These are phyloP conservation scores for Ptycholaimellus sp. DNA, from an alignment of 2,888 invertebrate species.

Conservation along the genomic window DNA sequence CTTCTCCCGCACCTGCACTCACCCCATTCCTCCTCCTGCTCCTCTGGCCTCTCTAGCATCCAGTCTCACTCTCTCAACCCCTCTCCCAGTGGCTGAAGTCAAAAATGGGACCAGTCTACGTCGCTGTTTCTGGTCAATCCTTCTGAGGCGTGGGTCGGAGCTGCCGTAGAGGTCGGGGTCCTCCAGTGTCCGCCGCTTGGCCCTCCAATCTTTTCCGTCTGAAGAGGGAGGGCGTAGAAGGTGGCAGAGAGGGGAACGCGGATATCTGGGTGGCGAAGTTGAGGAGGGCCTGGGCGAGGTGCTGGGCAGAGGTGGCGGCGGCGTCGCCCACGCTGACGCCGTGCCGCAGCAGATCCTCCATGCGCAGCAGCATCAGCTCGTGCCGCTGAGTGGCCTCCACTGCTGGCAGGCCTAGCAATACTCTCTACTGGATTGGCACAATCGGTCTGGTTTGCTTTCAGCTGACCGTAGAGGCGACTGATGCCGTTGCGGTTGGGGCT, in stretches of 20 bases:
- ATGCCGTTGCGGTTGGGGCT: background rate
- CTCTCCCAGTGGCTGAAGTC: background rate
- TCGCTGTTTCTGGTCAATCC: conserved; percentile 9
- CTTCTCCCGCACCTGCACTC: conserved; percentile 47
- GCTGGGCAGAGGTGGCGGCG: conserved; percentile 35
- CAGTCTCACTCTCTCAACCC: background rate
- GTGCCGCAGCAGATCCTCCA: conserved; percentile 47
- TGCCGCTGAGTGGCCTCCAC: conserved; percentile 52
- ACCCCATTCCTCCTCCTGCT: too few species aligned
- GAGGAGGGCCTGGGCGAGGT: conserved; percentile 45
- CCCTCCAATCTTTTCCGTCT: conserved; percentile 29
- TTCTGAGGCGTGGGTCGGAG: conserved; percentile 8
- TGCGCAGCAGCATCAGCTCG: conserved; percentile 42
- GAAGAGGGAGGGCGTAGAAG: background rate
- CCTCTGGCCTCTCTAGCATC: too few species aligned
- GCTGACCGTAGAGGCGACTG: background rate
- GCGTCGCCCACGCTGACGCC: conserved; percentile 39
- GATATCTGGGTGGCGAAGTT: conserved; percentile 55
- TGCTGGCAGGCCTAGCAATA: conserved; percentile 32
- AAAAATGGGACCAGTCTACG: background rate
- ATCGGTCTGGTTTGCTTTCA: too few species aligned
- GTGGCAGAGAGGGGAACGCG: conserved; percentile 5
- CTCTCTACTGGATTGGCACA: background rate
- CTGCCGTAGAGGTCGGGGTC: conserved; percentile 46
- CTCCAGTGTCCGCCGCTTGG: conserved; percentile 55